These are phyloP conservation scores for Pomatostomus ruficeps DNA, from an alignment of 2,113 vertebrate species.

Conservation along the genomic window DNA sequence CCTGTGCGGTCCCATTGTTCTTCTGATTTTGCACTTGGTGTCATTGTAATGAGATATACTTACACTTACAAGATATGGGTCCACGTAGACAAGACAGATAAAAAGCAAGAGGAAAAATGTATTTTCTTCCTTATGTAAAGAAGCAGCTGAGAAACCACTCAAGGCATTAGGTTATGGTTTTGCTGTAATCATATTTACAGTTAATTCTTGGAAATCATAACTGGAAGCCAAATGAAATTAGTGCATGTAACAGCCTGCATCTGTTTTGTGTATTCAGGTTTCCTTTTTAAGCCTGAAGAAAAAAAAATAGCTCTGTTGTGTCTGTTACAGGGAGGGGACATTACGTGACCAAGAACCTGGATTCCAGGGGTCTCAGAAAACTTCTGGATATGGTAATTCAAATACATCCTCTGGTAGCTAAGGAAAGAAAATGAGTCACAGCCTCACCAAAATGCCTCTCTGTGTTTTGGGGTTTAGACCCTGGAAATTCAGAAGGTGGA, in stretches of 20 bases:
- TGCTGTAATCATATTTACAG: background rate
- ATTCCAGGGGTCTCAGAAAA: background rate
- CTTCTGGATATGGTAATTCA: background rate
- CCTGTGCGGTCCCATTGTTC: background rate
- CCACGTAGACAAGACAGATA: background rate
- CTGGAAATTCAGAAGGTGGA: background rate
- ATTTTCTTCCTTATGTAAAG: background rate
- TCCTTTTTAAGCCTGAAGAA: background rate
- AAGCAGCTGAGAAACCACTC: background rate
- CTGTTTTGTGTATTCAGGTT: background rate
- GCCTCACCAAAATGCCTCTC: background rate
- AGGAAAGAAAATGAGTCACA: background rate
- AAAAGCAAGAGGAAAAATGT: background rate
- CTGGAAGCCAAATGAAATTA: background rate
- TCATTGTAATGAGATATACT: background rate
- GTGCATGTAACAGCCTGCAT: background rate
- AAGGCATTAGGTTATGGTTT: background rate
- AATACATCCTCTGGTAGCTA: background rate
- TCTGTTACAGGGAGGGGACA: background rate
- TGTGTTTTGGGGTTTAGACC: background rate
- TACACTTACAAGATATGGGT: background rate
- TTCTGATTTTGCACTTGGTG: background rate
- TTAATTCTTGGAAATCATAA: background rate
- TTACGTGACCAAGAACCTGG: background rate
- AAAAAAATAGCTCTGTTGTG: background rate